Base-by-base conservation (phyloP, 2,888 invertebrate genomes). In the Chrysotoxum bicinctum region DNA sequence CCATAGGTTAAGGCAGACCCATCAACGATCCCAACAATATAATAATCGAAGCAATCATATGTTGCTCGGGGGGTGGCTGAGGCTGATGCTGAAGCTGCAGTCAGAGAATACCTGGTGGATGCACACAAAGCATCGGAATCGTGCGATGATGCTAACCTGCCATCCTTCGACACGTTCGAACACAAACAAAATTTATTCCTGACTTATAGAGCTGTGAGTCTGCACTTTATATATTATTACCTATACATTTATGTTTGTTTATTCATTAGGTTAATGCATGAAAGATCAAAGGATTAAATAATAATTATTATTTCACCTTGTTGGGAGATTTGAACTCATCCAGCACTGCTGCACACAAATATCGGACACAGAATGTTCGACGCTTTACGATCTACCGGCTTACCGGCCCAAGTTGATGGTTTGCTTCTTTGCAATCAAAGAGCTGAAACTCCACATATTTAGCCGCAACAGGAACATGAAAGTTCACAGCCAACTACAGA, bases 201-300 rank as follows among this genome's bases (percentile, higher is more conserved):
- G 85, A 76, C 85, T 85, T 85, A 37, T 76, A 62, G 68, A 43
- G 32, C 43, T 48, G 21, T 19, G 40, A 76, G 21, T 58, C 35
- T 58, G 14, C 37, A 26, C 26, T 26, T 23, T 43, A 40, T 82
- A 82, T 82, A 77, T 62, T 50, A 50, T 50, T 50, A 50, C 48
- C 21, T 50, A 14, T 50, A 14, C n/a, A 19, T 21, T 14, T 23
- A 48, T 48, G 48, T 23, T 50, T 80, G 85, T 80, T 85, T 85
- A 85, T 85, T 85, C 85, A 85, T 80, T 76, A 85, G 85, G 70
- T 85, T 76, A 85, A 85, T 85, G 85, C 85, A 85, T 80, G 80
- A 85, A 80, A 76, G 85, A 85, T 85, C 85, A 85, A 85, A 85
- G 85, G 85, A 85, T 85, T 85, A 76, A 85, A 85, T 84, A 75